Base-by-base conservation (phyloP, 2,797 vertebrate genomes). In the Urophycis tenuis region DNA sequence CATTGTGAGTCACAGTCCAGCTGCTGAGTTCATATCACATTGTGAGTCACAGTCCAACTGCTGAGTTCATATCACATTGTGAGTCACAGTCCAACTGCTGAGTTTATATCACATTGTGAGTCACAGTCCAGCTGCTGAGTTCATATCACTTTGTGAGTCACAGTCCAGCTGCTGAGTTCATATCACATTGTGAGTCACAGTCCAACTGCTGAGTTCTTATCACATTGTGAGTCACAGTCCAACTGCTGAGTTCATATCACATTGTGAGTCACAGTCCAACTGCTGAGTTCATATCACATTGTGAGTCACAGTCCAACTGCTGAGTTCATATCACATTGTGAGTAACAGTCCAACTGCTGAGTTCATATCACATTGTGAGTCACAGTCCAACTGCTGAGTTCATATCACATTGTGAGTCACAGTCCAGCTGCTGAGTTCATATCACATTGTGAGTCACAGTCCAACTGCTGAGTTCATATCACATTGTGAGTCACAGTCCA, bases 41-140 rank as follows among this genome's bases (percentile, higher is more conserved):
- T 84, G 73, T 74, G 17, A 77, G 75, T 77, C 75, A 30, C 67
- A 72, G 72, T 78, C 82, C 70, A 75, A 7, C 67, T 71, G 78
- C 73, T 78, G 71, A 81, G 80, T 84, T 79, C 72, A 14, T 80
- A 1, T 36, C 72, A 71, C 19, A 70, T 74, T 84, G 73, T 74
- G 17, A 77, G 75, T 77, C 75, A 30, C 67, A 72, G 72, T 71
- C 45, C 25, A 72, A 32, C 71, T 45, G 74, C n/a, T 69, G 29
- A n/a, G n/a, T n/a, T n/a, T n/a, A n/a, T n/a, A n/a, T n/a, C n/a
- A n/a, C n/a, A n/a, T n/a, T n/a, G n/a, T n/a, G n/a, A n/a, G n/a
- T n/a, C n/a, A n/a, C n/a, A n/a, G n/a, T 78, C 82, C 70, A 75
- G 5, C 67, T 71, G 78, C 73, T 78, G 71, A 81, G 80, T 84